Percentiles rank a stretch among this genome's conserved stretches.
phyloP scores from a whole-genome alignment of 2,888 invertebrate species.

The Nymphalis polychloros region DNA sequence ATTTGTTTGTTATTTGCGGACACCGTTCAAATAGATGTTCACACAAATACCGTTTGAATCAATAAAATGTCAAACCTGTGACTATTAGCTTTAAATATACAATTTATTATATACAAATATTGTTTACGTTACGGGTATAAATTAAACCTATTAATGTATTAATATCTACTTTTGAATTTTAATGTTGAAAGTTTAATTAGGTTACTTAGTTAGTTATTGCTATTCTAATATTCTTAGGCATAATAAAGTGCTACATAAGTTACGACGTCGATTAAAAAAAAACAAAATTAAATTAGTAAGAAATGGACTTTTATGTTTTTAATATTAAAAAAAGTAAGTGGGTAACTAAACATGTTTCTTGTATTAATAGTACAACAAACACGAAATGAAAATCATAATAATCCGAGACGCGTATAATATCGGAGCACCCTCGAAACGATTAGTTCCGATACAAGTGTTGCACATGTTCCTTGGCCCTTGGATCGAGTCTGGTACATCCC shows the following conservation, averaged over 20 bases:
- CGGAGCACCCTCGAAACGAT: slow-evolving; percentile 53
- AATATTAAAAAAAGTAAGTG: neutral
- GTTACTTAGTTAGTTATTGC: too few relatives aligned
- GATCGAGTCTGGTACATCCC: slow-evolving; percentile 42
- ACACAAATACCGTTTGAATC: slow-evolving; percentile 19
- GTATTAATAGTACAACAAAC: slow-evolving; percentile 16
- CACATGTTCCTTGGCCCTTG: slow-evolving; percentile 57
- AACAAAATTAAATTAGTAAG: too few relatives aligned
- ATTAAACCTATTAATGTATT: too few relatives aligned
- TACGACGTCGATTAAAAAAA: too few relatives aligned
- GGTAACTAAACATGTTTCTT: neutral
- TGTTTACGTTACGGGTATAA: too few relatives aligned
- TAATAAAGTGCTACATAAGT: too few relatives aligned
- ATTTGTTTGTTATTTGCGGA: slow-evolving; percentile 46
- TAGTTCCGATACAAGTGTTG: slow-evolving; percentile 73
- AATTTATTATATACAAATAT: neutral
- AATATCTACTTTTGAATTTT: too few relatives aligned
- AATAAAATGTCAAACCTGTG: slow-evolving; percentile 12
- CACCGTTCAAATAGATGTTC: slow-evolving; percentile 37
- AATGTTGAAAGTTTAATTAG: too few relatives aligned
- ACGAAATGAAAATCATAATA: slow-evolving; percentile 39
- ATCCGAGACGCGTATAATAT: slow-evolving; percentile 38
- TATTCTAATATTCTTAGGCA: too few relatives aligned
- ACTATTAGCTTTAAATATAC: neutral
- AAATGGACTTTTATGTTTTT: neutral